Evolutionary conservation across 1,140 invertebrate species (phyloP), one percentile per base, ranked within the genome.

Genomic region (Microplitis demolitor): DNA sequence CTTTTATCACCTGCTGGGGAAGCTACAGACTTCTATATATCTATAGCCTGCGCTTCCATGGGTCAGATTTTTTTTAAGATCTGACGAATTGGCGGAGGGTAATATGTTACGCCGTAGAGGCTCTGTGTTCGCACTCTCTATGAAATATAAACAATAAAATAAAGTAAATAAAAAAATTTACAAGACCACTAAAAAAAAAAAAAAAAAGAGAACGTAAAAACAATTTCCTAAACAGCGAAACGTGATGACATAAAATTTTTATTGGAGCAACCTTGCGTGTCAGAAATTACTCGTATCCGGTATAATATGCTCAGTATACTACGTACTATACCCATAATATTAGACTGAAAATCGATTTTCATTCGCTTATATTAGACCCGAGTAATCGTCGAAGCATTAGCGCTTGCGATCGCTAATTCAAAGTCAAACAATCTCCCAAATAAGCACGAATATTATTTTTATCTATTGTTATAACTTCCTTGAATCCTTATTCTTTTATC

Each of bases 221-320:
- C 39, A 11, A 45, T 45, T 45, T 45, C 39, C 39, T 45, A 45
- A 45, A 45, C 54, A 66, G 35, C 70, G 68, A 63, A 54, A 80
- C 77, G 77, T 78, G 80, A 80, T 76, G 76, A 77, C 79, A 82
- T 83, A 80, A 81, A 80, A 79, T 82, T 83, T 84, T 83, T 78
- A 80, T 82, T 82, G 66, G 75, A 6, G 31, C 34, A 72, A 79
- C 83, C 83, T 85, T 79, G 84, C 83, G 83, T 85, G 83, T 83
- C 79, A 80, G 79, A 84, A 85, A 85, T 85, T 84, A 83, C 80
- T 78, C 72, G 77, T 79, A 84, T 84, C 78, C 72, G 54, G 68
- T 37, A 53, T 62, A 63, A 64, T 62, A 74, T 74, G 75, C 75
- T 74, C 73, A 72, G 70, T 45, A 45, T 45, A 45, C 39, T 45